Percentiles rank a stretch among this genome's conserved stretches.
Evolutionary conservation across 2,797 vertebrate species (phyloP).

Genomic region (Squalus acanthias): DNA sequence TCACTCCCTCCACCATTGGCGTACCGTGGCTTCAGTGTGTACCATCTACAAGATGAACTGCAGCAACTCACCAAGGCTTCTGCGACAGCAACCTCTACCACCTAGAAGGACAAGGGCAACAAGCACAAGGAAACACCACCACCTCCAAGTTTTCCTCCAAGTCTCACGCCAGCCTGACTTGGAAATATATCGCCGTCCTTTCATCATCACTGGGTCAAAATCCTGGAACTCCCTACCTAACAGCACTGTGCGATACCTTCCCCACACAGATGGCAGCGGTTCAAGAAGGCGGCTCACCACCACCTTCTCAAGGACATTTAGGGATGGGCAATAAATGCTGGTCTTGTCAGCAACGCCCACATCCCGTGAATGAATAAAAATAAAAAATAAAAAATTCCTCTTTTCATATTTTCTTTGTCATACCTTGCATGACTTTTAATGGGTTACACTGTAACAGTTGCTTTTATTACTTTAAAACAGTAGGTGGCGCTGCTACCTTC

Average conservation of each 20-base stretch:
- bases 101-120: too few relatives aligned
- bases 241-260: background rate
- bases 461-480: background rate
- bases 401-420: background rate
- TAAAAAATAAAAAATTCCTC: background rate
- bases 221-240: background rate
- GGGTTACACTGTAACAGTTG: background rate
- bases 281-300: background rate
- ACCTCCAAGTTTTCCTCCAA: background rate
- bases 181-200: background rate
- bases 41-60: too few relatives aligned
- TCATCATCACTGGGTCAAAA: background rate
- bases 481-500: background rate
- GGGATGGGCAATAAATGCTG: background rate
- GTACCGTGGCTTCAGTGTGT: too few relatives aligned
- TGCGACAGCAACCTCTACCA: too few relatives aligned
- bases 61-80: too few relatives aligned
- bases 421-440: background rate
- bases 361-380: background rate
- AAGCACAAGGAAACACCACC: too few relatives aligned
- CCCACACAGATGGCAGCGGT: background rate
- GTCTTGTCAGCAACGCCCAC: background rate
- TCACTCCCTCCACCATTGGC: too few relatives aligned
- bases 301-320: too few relatives aligned
- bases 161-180: too few relatives aligned